Percentiles rank a stretch among this genome's conserved stretches.
phyloP scores from a whole-genome alignment of 1,140 invertebrate genomes.

The Drosophila tani region DNA sequence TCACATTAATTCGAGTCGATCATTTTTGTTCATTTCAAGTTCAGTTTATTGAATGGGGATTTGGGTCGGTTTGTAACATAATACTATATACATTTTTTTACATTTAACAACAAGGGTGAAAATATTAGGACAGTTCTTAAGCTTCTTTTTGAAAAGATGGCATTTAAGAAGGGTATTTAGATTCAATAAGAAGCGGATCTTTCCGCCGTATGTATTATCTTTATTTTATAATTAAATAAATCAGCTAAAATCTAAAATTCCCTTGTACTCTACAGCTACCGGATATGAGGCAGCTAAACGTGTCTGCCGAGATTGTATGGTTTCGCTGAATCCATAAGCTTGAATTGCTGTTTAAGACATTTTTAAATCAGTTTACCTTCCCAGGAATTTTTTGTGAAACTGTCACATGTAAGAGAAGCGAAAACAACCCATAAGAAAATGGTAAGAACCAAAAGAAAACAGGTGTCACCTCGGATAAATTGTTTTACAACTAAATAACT shows the following conservation, averaged over 20 bases:
- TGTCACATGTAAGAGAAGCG: too few species aligned
- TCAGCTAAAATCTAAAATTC: not conserved
- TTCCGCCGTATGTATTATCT: not conserved
- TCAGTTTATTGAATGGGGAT: slow-evolving; percentile 4
- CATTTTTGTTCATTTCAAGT: slow-evolving; percentile 30
- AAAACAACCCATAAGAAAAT: not conserved
- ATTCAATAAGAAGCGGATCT: not conserved
- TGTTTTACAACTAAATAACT: too few species aligned
- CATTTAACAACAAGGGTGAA: not conserved
- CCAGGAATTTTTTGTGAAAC: slow-evolving; percentile 4
- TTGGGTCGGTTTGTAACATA: slow-evolving; percentile 1
- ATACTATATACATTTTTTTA: not conserved
- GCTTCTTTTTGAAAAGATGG: not conserved
- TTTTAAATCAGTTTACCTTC: slow-evolving; percentile 33
- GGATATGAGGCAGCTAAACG: slow-evolving; percentile 13
- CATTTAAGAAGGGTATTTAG: not conserved
- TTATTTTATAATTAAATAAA: not conserved
- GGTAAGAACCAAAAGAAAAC: too few species aligned
- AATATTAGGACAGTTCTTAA: not conserved
- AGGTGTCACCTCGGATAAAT: too few species aligned
- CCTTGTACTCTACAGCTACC: not conserved
- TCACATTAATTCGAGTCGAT: slow-evolving; percentile 16
- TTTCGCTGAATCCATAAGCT: slow-evolving; percentile 22
- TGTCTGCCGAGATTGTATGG: slow-evolving; percentile 35
- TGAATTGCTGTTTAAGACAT: slow-evolving; percentile 11